phyloP scores from a whole-genome alignment of 2,888 invertebrate genomes.

The Ptilodon capucinus region DNA sequence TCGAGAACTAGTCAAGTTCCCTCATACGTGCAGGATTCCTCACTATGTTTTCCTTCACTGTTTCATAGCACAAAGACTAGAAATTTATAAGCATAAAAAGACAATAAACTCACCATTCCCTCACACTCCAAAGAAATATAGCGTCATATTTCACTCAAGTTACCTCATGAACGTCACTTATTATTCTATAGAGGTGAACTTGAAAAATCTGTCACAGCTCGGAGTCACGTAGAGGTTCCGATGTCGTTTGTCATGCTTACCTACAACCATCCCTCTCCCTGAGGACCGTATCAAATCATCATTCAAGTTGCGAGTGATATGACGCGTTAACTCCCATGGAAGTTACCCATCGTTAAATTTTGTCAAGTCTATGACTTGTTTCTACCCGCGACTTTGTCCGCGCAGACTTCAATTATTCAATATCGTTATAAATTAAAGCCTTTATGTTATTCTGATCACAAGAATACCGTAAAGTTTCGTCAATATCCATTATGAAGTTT shows the following conservation, averaged over 20 bases:
- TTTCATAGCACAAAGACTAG: background rate
- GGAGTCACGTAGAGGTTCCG: conserved; percentile 37
- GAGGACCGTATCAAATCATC: conserved; percentile 50
- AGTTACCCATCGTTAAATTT: conserved; percentile 12
- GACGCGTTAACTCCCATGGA: conserved; percentile 23
- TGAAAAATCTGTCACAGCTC: conserved; percentile 30
- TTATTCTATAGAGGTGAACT: conserved; percentile 25
- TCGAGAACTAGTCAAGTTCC: too few species aligned
- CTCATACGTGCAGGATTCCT: too few species aligned
- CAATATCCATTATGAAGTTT: too few species aligned
- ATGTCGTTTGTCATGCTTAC: conserved; percentile 64
- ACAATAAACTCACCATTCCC: background rate
- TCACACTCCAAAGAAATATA: background rate
- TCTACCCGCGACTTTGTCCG: too few species aligned
- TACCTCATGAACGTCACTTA: conserved; percentile 19
- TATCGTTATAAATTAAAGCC: too few species aligned
- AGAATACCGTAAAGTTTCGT: too few species aligned
- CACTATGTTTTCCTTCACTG: too few species aligned
- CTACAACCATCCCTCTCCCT: conserved; percentile 45
- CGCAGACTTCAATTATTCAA: too few species aligned
- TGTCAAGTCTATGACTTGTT: background rate
- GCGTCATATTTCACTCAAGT: background rate
- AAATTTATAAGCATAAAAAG: background rate
- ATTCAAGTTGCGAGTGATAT: conserved; percentile 30
- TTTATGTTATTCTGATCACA: too few species aligned